Base-by-base conservation (phyloP, 2,113 vertebrate genomes). In the Cichladusa arquata region DNA sequence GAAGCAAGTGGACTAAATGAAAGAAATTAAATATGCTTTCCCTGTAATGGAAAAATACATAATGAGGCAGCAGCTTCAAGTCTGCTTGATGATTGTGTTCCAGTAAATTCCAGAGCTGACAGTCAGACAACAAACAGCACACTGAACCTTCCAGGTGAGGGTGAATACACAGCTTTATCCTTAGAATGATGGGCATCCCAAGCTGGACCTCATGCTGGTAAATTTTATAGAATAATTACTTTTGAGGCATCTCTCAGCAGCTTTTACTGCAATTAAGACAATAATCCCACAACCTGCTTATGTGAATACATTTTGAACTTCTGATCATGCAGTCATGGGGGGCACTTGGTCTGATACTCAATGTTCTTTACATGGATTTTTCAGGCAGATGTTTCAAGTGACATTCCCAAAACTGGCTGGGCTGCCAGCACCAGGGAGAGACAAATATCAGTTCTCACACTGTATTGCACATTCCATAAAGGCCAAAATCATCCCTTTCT, bases 321-420 rank as follows among this genome's bases (percentile, higher is more conserved):
- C 23, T 58, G 44, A 6, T 42, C 29, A 22, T 11, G 16, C 73
- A 24, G 9, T n/a, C 5, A 0, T 2, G 24, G 19, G 25, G 48
- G 12, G 19, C 12, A 3, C 70, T 61, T 16, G 17, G 14, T 47
- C 61, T 31, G 34, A 2, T 3, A 24, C 47, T 60, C 76, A 62
- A 2, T 7, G 0, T 53, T 53, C 50, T 90, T 38, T 26, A 11
- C 1, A 0, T 31, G 47, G 14, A 8, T 38, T 33, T 72, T 45
- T 29, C 15, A n/a, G 80, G 51, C 16, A n/a, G 69, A 58, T 14
- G 50, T 81, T 93, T 69, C 19, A 54, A 13, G 8, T 31, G 31
- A 53, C 54, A 33, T 66, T 94, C 60, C 36, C 48, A 44, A n/a
- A 40, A 25, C 69, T 95, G 81, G 25, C 70, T 85, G 57, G 61